Conservation (phyloP, 2,888 invertebrate species). For the Aproaerema taeniolella region DNA sequence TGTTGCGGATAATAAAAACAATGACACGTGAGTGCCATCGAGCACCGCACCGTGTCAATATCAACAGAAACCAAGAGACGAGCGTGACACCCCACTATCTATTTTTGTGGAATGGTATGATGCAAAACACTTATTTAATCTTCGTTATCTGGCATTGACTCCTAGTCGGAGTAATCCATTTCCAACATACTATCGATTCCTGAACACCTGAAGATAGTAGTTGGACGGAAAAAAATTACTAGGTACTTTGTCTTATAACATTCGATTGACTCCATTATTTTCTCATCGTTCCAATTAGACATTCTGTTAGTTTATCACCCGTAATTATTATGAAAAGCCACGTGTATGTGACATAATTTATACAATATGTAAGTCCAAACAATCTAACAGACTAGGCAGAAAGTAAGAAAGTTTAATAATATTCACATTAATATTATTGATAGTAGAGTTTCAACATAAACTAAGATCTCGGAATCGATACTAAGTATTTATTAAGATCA, state of each 20-base stretch:
- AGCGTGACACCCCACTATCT: constrained; percentile 46
- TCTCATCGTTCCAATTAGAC: too few relatives aligned
- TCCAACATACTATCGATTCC: not conserved
- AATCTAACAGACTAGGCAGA: not conserved
- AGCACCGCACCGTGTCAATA: constrained; percentile 40
- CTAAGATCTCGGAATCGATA: not conserved
- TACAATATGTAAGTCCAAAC: not conserved
- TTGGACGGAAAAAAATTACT: too few relatives aligned
- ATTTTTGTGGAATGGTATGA: constrained; percentile 58
- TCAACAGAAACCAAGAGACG: constrained; percentile 40
- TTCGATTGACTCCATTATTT: too few relatives aligned
- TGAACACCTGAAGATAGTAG: too few relatives aligned
- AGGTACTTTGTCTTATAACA: too few relatives aligned
- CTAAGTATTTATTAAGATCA: too few relatives aligned
- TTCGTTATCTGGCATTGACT: constrained; percentile 69
- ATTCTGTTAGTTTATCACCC: too few relatives aligned
- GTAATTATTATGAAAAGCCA: too few relatives aligned
- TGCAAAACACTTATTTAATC: constrained; percentile 34
- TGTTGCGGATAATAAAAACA: constrained; percentile 64
- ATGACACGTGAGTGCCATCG: constrained; percentile 62
- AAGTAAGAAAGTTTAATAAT: not conserved
- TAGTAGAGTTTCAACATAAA: not conserved
- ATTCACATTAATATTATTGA: not conserved
- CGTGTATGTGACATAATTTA: not conserved
- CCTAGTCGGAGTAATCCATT: constrained; percentile 15